phyloP scores from a whole-genome alignment of 2,113 vertebrate species.

The Blennius ocellaris region DNA sequence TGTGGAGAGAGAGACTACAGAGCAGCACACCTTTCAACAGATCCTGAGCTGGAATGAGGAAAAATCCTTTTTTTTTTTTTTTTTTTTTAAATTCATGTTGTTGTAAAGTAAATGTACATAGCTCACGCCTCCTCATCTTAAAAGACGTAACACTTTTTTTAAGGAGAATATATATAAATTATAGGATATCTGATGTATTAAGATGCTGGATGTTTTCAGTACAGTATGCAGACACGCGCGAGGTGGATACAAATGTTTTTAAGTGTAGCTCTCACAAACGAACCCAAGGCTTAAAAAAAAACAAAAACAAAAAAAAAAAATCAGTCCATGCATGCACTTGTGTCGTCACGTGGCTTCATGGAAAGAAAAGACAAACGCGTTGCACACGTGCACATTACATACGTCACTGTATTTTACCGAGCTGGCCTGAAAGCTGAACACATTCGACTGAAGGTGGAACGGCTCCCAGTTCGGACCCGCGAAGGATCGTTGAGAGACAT shows the following conservation, averaged over 20 bases:
- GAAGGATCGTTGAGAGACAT: background rate
- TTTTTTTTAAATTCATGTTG: conserved; percentile 36
- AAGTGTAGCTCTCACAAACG: conserved; percentile 48
- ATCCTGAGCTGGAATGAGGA: background rate
- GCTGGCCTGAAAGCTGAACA: background rate
- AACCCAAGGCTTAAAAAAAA: too few species aligned
- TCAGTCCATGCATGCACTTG: conserved; percentile 57
- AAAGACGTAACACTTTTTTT: conserved; percentile 56
- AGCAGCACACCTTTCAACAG: conserved; percentile 7
- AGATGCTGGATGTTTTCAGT: conserved; percentile 63
- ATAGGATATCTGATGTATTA: conserved; percentile 45
- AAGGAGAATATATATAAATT: conserved; percentile 30
- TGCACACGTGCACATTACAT: conserved; percentile 36
- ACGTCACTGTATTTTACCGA: conserved; percentile 38
- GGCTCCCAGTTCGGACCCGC: too few species aligned
- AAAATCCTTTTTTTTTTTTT: conserved; percentile 33
- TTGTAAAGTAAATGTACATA: conserved; percentile 82
- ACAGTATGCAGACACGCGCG: conserved; percentile 15
- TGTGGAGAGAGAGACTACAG: too few species aligned
- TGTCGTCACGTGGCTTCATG: conserved; percentile 44
- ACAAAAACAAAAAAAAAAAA: conserved; percentile 30
- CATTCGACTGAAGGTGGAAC: background rate
- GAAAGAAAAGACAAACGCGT: conserved; percentile 8
- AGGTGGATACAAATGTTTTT: conserved; percentile 55
- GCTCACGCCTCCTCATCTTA: conserved; percentile 56